A percentile compares a stretch with the other conserved stretches of the same genome.
These are phyloP conservation scores for Macheiramphus alcinus DNA, from an alignment of 2,113 vertebrate genomes.

Conservation along the genomic window DNA sequence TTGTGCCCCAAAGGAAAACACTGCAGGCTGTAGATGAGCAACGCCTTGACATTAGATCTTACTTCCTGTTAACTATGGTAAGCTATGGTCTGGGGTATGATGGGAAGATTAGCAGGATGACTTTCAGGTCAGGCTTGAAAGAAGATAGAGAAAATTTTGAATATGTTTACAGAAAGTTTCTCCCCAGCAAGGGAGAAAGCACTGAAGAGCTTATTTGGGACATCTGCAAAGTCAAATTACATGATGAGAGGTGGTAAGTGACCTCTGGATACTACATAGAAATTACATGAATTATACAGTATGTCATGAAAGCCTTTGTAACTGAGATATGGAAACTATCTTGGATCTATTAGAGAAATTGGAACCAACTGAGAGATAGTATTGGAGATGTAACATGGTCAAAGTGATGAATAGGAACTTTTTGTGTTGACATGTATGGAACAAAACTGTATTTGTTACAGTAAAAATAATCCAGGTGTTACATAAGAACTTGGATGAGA, in stretches of 20 bases:
- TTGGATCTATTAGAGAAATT: background rate
- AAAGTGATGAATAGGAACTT: background rate
- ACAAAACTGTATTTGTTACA: background rate
- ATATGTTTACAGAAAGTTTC: background rate
- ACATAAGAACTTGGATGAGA: background rate
- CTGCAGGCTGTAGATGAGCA: background rate
- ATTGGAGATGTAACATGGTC: background rate
- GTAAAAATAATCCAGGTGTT: background rate
- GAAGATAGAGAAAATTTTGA: background rate
- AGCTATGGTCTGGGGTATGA: background rate
- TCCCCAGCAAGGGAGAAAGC: background rate
- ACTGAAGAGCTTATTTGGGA: background rate
- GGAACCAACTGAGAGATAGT: background rate
- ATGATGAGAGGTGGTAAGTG: background rate
- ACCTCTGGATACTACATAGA: background rate
- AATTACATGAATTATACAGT: background rate
- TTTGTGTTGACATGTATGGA: background rate
- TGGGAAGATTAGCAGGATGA: background rate
- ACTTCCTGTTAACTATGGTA: background rate
- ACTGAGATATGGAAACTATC: background rate
- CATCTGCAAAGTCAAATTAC: background rate
- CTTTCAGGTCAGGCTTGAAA: background rate
- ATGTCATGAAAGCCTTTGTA: background rate
- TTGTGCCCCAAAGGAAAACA: background rate
- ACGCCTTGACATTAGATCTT: background rate